Base-by-base conservation (phyloP, 2,797 vertebrate genomes). In the Rhinoraja longicauda region DNA sequence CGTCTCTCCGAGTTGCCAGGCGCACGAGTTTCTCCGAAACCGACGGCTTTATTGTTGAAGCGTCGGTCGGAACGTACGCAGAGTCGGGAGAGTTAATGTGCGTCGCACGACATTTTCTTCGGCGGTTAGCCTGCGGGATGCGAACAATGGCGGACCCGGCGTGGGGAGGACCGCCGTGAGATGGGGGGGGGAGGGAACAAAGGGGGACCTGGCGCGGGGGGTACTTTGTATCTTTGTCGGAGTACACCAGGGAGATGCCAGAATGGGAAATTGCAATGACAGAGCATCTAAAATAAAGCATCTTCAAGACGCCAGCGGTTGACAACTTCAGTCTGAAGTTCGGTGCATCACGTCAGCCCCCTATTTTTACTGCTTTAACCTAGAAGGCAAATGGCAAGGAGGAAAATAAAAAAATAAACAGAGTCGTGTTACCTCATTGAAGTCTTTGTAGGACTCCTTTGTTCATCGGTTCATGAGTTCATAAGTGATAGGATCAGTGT, bases 1-100 rank as follows among this genome's bases (percentile, higher is more conserved):
- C 96, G 95, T 96, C 96, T 96, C 96, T 95, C 96, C 93, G 93
- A 94, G 95, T 96, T 95, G 95, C 94, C 94, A 95, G 96, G 95
- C 94, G 94, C 94, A 45, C 95, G 94, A 95, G 95, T 95, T 94
- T 95, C 95, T 96, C 96, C 96, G 95, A 96, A 96, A 95, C 95
- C 95, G 94, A 88, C 94, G 96, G 95, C 96, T 96, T 96, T 96
- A 95, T 94, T 96, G 96, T 94, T 96, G 96, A 96, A 95, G 95
- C 95, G 96, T 95, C 96, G 96, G 95, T 93, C 96, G 95, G 96
- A 97, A 96, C 96, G 94, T 95, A 96, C 96, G 95, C 95, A 93
- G 95, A 96, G 95, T 95, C 95, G 96, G 95, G 95, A 95, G 95
- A 96, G 95, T 94, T 94, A 94, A 94, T 93, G 95, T 95, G 21